phyloP scores from a whole-genome alignment of 2,888 invertebrate genomes.

The Cantharis nigra region DNA sequence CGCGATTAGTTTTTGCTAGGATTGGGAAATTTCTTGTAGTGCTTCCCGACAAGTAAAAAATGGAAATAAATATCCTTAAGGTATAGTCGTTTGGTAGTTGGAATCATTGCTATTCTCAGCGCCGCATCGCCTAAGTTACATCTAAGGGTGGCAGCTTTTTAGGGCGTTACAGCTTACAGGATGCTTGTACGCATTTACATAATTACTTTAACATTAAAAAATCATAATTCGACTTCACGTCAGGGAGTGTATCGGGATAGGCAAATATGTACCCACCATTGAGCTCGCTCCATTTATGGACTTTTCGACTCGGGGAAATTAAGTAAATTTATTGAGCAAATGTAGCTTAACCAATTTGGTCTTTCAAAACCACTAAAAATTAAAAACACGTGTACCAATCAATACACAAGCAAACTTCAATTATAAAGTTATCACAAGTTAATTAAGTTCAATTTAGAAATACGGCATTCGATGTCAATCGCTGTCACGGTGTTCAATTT shows the following conservation, averaged over 20 bases:
- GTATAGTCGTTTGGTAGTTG: neutral
- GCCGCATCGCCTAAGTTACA: neutral
- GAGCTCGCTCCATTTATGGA: neutral
- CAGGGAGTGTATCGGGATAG: neutral
- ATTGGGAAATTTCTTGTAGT: neutral
- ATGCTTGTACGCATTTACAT: neutral
- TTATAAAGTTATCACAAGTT: neutral
- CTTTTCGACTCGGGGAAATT: neutral
- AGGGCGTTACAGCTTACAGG: neutral
- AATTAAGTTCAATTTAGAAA: neutral
- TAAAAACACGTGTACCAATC: neutral
- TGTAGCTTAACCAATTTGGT: neutral
- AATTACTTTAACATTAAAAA: neutral
- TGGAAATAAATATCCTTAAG: neutral
- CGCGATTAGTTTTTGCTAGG: neutral
- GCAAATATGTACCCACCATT: neutral
- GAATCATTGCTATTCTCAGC: neutral
- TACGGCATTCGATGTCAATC: neutral
- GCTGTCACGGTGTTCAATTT: neutral
- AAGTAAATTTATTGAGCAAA: neutral
- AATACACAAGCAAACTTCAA: neutral
- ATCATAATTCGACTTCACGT: neutral
- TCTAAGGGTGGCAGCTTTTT: neutral
- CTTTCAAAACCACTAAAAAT: neutral
- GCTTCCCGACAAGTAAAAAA: neutral